phyloP scores from a whole-genome alignment of 2,797 vertebrate species.

The Chrysolophus pictus region DNA sequence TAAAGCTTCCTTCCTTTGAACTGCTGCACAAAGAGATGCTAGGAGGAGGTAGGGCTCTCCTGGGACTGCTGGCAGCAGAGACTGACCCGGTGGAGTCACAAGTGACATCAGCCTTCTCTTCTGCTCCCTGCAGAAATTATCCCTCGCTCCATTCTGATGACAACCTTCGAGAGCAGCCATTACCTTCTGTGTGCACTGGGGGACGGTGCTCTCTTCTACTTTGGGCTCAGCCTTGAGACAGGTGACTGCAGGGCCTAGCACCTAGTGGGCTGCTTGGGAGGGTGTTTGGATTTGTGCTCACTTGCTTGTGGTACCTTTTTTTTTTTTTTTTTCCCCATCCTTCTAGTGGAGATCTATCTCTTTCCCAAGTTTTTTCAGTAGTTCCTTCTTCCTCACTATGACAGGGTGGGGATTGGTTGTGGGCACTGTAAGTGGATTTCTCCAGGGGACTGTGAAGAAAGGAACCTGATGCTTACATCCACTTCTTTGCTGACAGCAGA shows the following conservation, averaged over 20 bases:
- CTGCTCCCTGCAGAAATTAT: constrained; percentile 90
- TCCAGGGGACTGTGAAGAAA: background rate
- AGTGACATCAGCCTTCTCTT: background rate
- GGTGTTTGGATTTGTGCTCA: rapidly evolving
- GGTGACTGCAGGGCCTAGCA: constrained; percentile 75
- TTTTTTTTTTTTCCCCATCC: too few relatives aligned
- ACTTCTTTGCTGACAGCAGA: background rate
- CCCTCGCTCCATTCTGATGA: constrained; percentile 98
- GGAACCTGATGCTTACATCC: rapidly evolving
- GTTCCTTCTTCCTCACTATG: background rate
- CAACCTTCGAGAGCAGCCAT: constrained; percentile 97
- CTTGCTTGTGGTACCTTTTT: background rate
- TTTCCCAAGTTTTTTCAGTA: background rate
- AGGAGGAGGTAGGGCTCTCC: constrained; percentile 89
- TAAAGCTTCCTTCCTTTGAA: constrained; percentile 94
- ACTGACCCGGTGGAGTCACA: rapidly evolving
- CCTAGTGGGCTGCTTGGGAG: background rate
- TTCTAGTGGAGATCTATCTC: background rate
- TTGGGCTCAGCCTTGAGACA: constrained; percentile 93
- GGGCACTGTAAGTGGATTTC: too few relatives aligned
- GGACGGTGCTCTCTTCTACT: constrained; percentile 98
- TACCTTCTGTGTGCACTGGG: constrained; percentile 98
- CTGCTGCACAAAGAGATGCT: constrained; percentile 98
- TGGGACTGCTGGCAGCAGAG: background rate
- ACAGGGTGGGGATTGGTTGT: too few relatives aligned